Base-by-base conservation (phyloP, 1,140 invertebrate species). In the Ganaspis sp. region DNA sequence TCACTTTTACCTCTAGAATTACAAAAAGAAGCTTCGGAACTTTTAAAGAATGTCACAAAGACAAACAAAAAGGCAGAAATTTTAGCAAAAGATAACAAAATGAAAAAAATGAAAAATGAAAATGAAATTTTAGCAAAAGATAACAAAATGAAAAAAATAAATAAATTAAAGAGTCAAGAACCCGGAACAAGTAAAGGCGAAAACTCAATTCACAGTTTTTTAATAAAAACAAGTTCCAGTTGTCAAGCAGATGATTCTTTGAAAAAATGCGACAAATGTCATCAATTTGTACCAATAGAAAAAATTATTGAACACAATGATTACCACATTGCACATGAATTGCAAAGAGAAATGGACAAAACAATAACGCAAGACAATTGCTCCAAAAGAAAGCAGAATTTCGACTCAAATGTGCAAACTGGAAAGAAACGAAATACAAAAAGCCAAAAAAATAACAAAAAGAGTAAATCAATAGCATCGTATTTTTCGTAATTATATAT, bases 311-410 rank as follows among this genome's bases (percentile, higher is more conserved):
- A 94, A 82, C 95, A 96, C 87, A 87, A 92, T 73, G 95, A 96
- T 89, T 96, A 93, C 87, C 95, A 96, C 85, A 88, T 94, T 76
- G 95, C 95, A 4, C 94, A 93, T 83, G 93, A 92, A 82, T 83
- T 96, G 38, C 94, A 93, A 83, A 89, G 90, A 79, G 90, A 86
- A 73, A 81, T 91, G 90, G 91, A 84, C 87, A 74, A 92, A 89
- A 83, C 73, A 4, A 71, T 71, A 26, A 11, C 21, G 6, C 49
- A 58, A 1, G 72, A 29, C 23, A 19, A 71, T 2, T 15, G 29
- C 34, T 40, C 76, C 76, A 79, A 78, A 78, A 58, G 81, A 83
- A 72, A 82, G n/a, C 12, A 81, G 11, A 72, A 40, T 29, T 15
- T 26, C 23, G 29, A 64, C 11, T 64, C 54, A 5, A 29, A n/a